Evolutionary conservation across 1,140 invertebrate genomes (phyloP).

Genomic region (Portunus trituberculatus): DNA sequence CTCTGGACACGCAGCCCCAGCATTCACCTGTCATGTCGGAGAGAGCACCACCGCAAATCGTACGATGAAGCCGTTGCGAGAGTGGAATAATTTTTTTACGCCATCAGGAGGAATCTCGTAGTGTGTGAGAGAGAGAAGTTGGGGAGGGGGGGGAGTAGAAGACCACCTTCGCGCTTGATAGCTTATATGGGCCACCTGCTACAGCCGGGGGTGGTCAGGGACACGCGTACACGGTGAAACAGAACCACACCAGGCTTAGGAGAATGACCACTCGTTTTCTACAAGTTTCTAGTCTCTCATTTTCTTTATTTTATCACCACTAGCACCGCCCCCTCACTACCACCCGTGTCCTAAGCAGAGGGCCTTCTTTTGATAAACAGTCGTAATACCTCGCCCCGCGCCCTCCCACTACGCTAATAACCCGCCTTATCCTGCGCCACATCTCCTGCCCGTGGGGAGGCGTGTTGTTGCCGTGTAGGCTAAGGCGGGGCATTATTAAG

Average conservation of each 20-base stretch:
- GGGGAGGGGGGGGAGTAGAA: too few species aligned
- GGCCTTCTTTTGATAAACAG: too few species aligned
- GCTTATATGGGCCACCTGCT: not conserved
- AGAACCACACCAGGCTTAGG: not conserved
- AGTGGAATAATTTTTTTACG: not conserved
- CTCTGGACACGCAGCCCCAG: not conserved
- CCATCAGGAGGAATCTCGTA: not conserved
- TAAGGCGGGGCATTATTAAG: not conserved
- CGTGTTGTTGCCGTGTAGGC: too few species aligned
- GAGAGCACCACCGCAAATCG: conserved; percentile 17
- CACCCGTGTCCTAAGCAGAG: too few species aligned
- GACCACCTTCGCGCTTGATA: not conserved
- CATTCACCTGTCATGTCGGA: not conserved
- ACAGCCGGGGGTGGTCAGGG: not conserved
- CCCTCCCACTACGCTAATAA: too few species aligned
- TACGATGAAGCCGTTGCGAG: not conserved
- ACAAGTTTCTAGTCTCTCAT: not conserved
- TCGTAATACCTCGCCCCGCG: too few species aligned
- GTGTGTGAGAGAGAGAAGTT: not conserved
- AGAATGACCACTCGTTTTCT: conserved; percentile 1
- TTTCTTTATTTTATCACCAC: not conserved
- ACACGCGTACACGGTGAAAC: not conserved
- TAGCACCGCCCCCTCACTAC: not conserved
- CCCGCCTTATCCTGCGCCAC: too few species aligned
- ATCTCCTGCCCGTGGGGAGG: too few species aligned